phyloP scores from a whole-genome alignment of 2,888 invertebrate species.

The Salpingus planirostris region DNA sequence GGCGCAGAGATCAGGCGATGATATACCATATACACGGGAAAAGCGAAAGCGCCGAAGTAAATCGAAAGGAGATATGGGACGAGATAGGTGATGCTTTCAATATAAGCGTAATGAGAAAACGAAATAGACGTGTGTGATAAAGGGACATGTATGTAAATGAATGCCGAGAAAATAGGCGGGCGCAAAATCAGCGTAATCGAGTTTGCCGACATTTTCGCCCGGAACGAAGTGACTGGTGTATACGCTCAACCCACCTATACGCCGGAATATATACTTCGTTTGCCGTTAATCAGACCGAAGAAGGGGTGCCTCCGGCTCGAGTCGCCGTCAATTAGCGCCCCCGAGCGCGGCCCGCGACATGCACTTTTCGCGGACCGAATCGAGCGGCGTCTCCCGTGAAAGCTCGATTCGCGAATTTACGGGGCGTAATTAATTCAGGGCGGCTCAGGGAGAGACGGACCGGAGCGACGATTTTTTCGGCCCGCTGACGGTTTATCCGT shows the following conservation, averaged over 20 bases:
- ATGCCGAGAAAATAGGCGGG: slow-evolving; percentile 12
- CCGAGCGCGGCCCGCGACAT: too few species aligned
- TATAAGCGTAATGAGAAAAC: slow-evolving; percentile 17
- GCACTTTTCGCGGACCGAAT: too few species aligned
- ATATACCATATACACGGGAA: slow-evolving; percentile 10
- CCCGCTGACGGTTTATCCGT: too few species aligned
- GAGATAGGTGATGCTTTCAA: slow-evolving; percentile 16
- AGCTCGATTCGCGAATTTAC: too few species aligned
- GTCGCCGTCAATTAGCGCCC: slow-evolving; percentile 13
- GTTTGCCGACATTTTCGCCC: slow-evolving; percentile 12
- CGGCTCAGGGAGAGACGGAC: too few species aligned
- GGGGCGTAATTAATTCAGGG: too few species aligned
- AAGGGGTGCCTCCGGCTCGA: slow-evolving; percentile 3
- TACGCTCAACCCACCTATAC: slow-evolving; percentile 6
- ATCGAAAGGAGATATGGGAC: slow-evolving; percentile 14
- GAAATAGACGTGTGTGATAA: slow-evolving; percentile 15
- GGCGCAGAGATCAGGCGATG: too few species aligned
- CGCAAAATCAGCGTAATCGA: slow-evolving; percentile 14
- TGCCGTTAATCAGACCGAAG: slow-evolving; percentile 12
- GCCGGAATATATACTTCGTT: slow-evolving; percentile 8
- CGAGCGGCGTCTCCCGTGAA: too few species aligned
- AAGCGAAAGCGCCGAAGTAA: slow-evolving; percentile 10
- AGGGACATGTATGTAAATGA: slow-evolving; percentile 16
- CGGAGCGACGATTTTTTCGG: too few species aligned
- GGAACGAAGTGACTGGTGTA: slow-evolving; percentile 9